phyloP scores from a whole-genome alignment of 2,888 invertebrate species.

The Disparrhopalites patrizii region DNA sequence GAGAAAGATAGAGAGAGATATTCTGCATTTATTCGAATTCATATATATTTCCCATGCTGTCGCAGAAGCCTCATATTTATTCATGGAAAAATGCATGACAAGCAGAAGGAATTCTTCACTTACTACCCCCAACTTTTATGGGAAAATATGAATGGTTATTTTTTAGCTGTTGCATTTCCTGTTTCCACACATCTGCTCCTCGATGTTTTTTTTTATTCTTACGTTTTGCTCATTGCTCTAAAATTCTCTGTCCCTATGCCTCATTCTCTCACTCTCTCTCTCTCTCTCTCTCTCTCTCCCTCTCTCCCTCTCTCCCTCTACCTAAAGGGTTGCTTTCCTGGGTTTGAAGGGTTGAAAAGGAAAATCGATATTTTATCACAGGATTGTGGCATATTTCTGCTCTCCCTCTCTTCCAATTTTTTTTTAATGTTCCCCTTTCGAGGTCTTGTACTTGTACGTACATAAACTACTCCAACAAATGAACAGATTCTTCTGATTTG shows the following conservation, averaged over 20 bases:
- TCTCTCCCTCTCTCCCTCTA: conserved; percentile 2
- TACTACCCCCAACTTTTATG: conserved; percentile 33
- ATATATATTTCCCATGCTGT: conserved; percentile 26
- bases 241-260: no score
- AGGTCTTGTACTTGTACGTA: no score
- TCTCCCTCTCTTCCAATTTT: conserved; percentile 3
- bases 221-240: conserved; percentile 26
- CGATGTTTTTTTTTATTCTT: conserved; percentile 29
- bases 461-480: no score
- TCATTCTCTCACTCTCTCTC: background rate
- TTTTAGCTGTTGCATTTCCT: conserved; percentile 39
- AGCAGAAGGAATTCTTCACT: conserved; percentile 28
- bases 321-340: conserved; percentile 22
- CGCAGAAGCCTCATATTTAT: conserved; percentile 31
- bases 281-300: background rate
- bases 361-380: conserved; percentile 38
- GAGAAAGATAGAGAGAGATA: conserved; percentile 13
- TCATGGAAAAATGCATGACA: conserved; percentile 38
- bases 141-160: conserved; percentile 38
- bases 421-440: no score
- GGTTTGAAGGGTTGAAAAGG: conserved; percentile 36
- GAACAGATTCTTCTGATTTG: conserved; percentile 24
- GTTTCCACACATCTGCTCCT: conserved; percentile 36
- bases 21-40: conserved; percentile 23
- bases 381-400: conserved; percentile 26